A percentile compares a stretch with the other conserved stretches of the same genome.
Evolutionary conservation across 2,113 vertebrate genomes (phyloP).

Genomic region (Gobius niger): DNA sequence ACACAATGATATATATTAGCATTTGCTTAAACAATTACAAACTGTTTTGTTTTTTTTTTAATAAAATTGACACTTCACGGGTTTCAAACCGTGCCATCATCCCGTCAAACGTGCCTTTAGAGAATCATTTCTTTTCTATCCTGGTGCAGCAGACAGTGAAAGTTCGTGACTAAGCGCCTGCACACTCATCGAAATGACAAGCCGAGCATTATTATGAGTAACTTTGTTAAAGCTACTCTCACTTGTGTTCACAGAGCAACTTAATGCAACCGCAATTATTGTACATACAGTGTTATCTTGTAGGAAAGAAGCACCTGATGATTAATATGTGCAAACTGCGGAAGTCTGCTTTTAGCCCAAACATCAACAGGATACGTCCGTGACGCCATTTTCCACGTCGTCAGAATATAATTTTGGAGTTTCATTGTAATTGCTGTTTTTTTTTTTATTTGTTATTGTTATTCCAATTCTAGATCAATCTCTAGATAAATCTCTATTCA

Average conservation of each 20-base stretch:
- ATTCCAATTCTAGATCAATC: not conserved
- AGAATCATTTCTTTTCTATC: not conserved
- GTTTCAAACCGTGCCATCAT: too few relatives aligned
- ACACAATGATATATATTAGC: too few relatives aligned
- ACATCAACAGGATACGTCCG: constrained; percentile 68
- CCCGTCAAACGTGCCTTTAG: too few relatives aligned
- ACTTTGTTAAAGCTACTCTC: constrained; percentile 69
- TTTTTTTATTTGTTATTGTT: constrained; percentile 47
- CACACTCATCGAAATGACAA: constrained; percentile 76
- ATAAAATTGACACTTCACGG: too few relatives aligned
- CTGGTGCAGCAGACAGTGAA: constrained; percentile 52
- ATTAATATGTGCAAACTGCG: constrained; percentile 37
- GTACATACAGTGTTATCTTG: constrained; percentile 28
- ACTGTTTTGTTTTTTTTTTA: too few relatives aligned
- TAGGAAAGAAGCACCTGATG: constrained; percentile 45
- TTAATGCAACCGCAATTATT: too few relatives aligned
- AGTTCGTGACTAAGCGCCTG: constrained; percentile 67
- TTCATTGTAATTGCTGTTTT: constrained; percentile 59
- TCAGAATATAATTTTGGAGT: constrained; percentile 59
- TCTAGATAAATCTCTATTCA: too few relatives aligned
- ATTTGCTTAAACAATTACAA: too few relatives aligned
- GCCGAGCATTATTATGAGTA: constrained; percentile 61
- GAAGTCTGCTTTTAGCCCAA: constrained; percentile 49
- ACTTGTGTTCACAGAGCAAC: constrained; percentile 30
- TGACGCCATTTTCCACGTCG: constrained; percentile 72